Conservation (phyloP, 2,888 invertebrate species). For the Drosophila helvetica region DNA sequence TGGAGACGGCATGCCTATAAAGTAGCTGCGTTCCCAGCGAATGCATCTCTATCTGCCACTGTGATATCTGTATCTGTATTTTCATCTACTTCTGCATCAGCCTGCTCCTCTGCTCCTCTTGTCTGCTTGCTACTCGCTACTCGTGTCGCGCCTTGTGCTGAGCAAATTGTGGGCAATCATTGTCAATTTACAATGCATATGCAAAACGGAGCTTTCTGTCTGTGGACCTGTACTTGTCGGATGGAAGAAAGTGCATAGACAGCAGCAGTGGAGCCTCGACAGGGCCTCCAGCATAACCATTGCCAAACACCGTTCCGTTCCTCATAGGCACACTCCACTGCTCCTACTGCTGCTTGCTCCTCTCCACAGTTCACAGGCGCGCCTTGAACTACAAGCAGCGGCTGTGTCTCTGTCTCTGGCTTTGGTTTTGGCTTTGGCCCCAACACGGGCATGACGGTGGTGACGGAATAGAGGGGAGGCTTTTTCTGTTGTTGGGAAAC, state of each 20-base stretch:
- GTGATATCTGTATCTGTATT: constrained; percentile 30
- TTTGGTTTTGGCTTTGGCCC: constrained; percentile 2
- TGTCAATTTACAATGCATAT: constrained; percentile 74
- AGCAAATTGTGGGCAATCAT: constrained; percentile 79
- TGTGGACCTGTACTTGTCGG: constrained; percentile 46
- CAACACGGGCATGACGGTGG: not conserved
- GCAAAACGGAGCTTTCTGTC: constrained; percentile 47
- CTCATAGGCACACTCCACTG: constrained; percentile 37
- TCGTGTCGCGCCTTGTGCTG: constrained; percentile 50
- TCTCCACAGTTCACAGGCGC: not conserved
- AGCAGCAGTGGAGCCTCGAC: constrained; percentile 45
- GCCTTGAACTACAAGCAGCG: constrained; percentile 66
- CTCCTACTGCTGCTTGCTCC: constrained; percentile 24
- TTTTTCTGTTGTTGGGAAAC: constrained; percentile 14
- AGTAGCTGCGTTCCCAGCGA: constrained; percentile 41
- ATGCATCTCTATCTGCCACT: constrained; percentile 35
- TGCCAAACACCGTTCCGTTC: not conserved
- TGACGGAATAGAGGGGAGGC: not conserved
- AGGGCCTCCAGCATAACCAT: constrained; percentile 3
- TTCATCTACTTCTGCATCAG: constrained; percentile 45
- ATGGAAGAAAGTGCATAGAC: constrained; percentile 48
- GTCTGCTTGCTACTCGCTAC: constrained; percentile 23
- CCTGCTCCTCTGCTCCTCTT: constrained; percentile 19
- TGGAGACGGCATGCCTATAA: constrained; percentile 33
- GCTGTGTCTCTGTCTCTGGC: constrained; percentile 3